A percentile compares a stretch with the other conserved stretches of the same genome.
These are phyloP conservation scores for Macquaria australasica DNA, from an alignment of 2,113 vertebrate genomes.

Conservation along the genomic window DNA sequence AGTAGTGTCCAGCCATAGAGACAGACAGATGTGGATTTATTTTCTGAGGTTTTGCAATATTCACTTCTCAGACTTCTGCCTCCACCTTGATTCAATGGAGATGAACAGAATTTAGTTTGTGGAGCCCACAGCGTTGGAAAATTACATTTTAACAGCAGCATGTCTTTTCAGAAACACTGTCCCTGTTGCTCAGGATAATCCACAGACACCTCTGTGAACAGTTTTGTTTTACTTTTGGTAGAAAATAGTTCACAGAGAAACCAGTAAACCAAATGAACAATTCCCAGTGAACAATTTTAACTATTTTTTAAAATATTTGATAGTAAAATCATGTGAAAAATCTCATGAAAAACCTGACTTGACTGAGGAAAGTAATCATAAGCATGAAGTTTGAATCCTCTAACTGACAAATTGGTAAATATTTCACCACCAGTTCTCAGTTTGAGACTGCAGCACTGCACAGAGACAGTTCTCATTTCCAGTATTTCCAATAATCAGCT, in stretches of 20 bases:
- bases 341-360: neutral
- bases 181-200: conserved; percentile 3
- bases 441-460: neutral
- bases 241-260: neutral
- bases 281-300: neutral
- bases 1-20: neutral
- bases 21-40: neutral
- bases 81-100: conserved; percentile 7
- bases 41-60: neutral
- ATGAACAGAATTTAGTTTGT: conserved; percentile 16
- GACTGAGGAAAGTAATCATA: neutral
- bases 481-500: conserved; percentile 9
- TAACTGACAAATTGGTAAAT: neutral
- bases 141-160: neutral
- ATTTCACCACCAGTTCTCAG: neutral
- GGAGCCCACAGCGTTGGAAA: neutral
- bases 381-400: neutral
- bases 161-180: neutral
- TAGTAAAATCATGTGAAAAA: neutral
- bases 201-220: neutral
- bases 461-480: neutral
- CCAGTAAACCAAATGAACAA: neutral
- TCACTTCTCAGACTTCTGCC: neutral
- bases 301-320: neutral
- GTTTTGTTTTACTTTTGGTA: neutral